A percentile compares a stretch with the other conserved stretches of the same genome.
Conservation (phyloP, 2,888 invertebrate species). For the Deladenus siricidicola region DNA sequence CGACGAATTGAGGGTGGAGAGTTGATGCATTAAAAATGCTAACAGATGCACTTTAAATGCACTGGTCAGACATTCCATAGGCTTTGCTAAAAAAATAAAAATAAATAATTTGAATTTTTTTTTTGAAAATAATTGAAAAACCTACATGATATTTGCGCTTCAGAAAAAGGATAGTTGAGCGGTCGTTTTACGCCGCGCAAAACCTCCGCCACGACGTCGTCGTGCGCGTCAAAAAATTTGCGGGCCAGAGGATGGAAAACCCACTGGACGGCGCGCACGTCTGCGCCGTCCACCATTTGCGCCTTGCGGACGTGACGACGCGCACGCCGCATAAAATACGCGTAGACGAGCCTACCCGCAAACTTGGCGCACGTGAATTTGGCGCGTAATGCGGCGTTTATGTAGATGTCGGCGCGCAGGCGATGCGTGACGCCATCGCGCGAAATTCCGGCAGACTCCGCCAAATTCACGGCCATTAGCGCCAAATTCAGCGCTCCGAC, state of each 20-base stretch:
- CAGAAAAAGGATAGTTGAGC: slow-evolving; percentile 17
- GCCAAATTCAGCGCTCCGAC: slow-evolving; percentile 43
- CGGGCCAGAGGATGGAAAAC: slow-evolving; percentile 43
- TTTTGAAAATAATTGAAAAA: neutral
- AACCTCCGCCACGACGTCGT: neutral
- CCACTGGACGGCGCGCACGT: slow-evolving; percentile 37
- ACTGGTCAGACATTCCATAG: slow-evolving; percentile 35
- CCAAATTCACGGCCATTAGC: slow-evolving; percentile 46
- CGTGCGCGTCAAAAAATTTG: slow-evolving; percentile 25
- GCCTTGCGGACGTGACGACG: slow-evolving; percentile 36
- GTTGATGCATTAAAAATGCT: slow-evolving; percentile 34
- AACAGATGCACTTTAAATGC: slow-evolving; percentile 45
- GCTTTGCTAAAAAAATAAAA: slow-evolving; percentile 31
- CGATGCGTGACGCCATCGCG: slow-evolving; percentile 26
- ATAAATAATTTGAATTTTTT: slow-evolving; percentile 3
- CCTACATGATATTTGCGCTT: slow-evolving; percentile 14
- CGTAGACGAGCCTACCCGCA: slow-evolving; percentile 33
- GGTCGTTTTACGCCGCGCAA: slow-evolving; percentile 7
- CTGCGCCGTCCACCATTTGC: slow-evolving; percentile 19
- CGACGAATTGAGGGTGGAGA: slow-evolving; percentile 15
- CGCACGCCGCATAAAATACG: slow-evolving; percentile 47
- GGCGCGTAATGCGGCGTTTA: slow-evolving; percentile 31
- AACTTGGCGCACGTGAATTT: slow-evolving; percentile 38
- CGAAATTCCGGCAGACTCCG: slow-evolving; percentile 46
- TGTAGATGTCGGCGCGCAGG: slow-evolving; percentile 32